Base-by-base conservation (phyloP, 1,140 invertebrate species). In the Drosophila asahinai region DNA sequence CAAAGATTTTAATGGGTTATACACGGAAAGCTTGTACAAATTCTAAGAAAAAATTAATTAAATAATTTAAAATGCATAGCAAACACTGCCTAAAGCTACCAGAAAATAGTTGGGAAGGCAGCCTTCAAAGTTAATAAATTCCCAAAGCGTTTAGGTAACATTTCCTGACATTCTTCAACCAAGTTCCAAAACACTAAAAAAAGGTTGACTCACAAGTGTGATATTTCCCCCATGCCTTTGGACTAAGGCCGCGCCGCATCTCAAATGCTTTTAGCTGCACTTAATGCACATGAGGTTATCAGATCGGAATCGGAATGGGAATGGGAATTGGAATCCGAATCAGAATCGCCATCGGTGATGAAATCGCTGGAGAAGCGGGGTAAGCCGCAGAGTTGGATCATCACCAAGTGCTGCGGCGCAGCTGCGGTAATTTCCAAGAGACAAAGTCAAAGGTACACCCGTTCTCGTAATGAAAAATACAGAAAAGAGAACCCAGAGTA, bases 371-470 rank as follows among this genome's bases (percentile, higher is more conserved):
- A 49, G 68, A 38, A 52, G 47, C 30, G n/a, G 67, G 38, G 38
- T 74, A 38, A 73, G 27, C 68, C 30, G 27, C 25, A 61, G 30
- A 52, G 71, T 52, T 73, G 55, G 67, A 73, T 74, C 68, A 73
- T 52, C 71, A 36, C 19, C 51, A 52, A 43, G 17, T 38, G 45
- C 25, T 64, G 70, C 52, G 66, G n/a, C 68, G 67, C 66, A 40
- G 43, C 40, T 22, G 19, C 17, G 19, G 51, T 52, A 51, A 71
- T 59, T 43, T 40, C 40, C 47, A 47, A 67, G 63, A 59, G 65
- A 49, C 52, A 71, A 42, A 60, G 52, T 71, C 45, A 72, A 60
- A 73, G 68, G 68, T 74, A 73, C 36, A 40, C 52, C 8, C 33
- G 1, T 38, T 7, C 17, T 55, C 33, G 33, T 19, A 38, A 22